These are phyloP conservation scores for Gobio gobio DNA, from an alignment of 2,113 vertebrate species.

Conservation along the genomic window DNA sequence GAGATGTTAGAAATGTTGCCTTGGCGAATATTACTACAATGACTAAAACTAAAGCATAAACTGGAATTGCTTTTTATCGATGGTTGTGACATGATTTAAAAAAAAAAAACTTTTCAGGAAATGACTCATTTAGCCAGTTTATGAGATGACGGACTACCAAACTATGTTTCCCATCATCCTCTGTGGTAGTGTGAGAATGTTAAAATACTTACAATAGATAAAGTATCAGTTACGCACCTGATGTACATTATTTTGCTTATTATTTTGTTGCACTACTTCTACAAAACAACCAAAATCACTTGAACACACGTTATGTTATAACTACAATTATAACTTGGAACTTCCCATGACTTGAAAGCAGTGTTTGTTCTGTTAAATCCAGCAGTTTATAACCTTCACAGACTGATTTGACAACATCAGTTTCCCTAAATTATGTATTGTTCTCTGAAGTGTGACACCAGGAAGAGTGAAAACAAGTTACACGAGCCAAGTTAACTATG, in stretches of 20 bases:
- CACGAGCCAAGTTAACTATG: not conserved
- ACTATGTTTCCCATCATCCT: not conserved
- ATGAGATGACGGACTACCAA: not conserved
- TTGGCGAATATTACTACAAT: too few relatives aligned
- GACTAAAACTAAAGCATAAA: not conserved
- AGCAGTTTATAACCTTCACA: not conserved
- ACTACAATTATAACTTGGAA: not conserved
- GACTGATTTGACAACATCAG: not conserved
- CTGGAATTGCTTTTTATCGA: too few relatives aligned
- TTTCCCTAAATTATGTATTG: not conserved
- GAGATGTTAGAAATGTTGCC: too few relatives aligned
- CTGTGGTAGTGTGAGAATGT: not conserved
- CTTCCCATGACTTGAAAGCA: not conserved
- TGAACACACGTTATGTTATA: not conserved
- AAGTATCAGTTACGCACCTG: not conserved
- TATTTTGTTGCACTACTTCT: not conserved
- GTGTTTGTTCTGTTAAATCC: not conserved
- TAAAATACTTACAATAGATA: not conserved
- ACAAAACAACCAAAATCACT: not conserved
- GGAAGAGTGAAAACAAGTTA: not conserved
- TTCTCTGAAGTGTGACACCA: slow-evolving; percentile 14
- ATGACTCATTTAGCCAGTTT: not conserved
- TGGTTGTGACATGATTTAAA: not conserved
- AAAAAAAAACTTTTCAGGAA: not conserved
- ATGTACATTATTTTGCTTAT: not conserved